Base-by-base conservation (phyloP, 2,113 vertebrate species). In the Caretta caretta region DNA sequence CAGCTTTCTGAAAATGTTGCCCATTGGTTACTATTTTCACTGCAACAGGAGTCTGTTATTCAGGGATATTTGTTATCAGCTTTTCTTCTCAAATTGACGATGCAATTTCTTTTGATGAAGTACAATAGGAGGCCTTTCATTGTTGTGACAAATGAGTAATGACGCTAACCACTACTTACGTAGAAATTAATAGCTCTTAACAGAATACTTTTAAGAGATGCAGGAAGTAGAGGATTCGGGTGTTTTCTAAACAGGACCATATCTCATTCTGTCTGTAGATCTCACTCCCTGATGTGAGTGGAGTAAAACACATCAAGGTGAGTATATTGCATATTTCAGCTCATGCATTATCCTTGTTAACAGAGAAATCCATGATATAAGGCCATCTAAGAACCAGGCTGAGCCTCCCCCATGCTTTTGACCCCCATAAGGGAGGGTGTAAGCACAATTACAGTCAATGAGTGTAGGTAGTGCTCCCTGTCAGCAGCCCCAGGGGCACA, bases 301-400 rank as follows among this genome's bases (percentile, higher is more conserved):
- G 95, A 81, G 93, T 97, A 93, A 98, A 98, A 93, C 97, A 13
- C 82, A 96, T 97, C 76, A 80, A 97, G 90, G 97, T 98, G 95
- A 97, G 91, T 93, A 92, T 72, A 90, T 83, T 50, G 75, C 16
- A 0, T 19, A 11, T 84, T 19, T 69, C 62, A 69, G 8, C 62
- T 69, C 62, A 1, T n/a, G 35, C 19, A 89, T 86, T 54, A 24
- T 93, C 54, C n/a, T 8, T 89, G 56, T 83, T 20, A 49, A 51
- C 53, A 54, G 27, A 62, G 31, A 49, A 89, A 1, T 49, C 22
- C 79, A 50, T 17, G 6, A 56, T 54, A 42, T 20, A 7, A 0
- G 0, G 16, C 2, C 24, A 1, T 89, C 83, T 54, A 10, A n/a
- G 75, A 27, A 42, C 42, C 72, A 76, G 38, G 12, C 38, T 24